Conservation (phyloP, 2,113 vertebrate genomes). For the Callocephalon fimbriatum region DNA sequence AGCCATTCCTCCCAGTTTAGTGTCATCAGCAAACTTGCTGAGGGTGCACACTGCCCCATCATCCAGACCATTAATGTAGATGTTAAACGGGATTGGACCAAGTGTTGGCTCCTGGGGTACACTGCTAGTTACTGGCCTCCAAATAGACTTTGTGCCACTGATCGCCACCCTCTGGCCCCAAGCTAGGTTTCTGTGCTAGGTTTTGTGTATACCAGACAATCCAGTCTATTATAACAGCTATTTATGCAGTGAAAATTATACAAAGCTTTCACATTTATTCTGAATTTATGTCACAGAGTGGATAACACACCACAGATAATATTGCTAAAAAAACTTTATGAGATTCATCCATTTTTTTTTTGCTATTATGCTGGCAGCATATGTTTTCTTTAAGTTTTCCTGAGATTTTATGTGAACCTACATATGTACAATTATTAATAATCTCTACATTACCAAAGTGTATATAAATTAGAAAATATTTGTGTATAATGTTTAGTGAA, state of each 20-base stretch:
- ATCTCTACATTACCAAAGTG: not conserved
- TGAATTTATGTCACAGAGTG: not conserved
- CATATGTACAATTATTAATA: accelerated
- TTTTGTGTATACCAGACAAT: not conserved
- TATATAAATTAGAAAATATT: not conserved
- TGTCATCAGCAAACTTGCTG: not conserved
- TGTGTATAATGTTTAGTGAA: not conserved
- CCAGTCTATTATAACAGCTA: not conserved
- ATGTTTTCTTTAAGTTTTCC: not conserved
- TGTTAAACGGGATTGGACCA: not conserved
- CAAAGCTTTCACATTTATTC: not conserved
- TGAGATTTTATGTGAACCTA: not conserved
- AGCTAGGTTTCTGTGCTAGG: not conserved
- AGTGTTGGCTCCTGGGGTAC: accelerated
- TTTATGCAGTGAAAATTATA: not conserved
- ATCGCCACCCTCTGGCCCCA: not conserved
- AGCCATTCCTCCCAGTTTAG: not conserved
- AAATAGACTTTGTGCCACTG: not conserved
- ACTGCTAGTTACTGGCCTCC: accelerated
- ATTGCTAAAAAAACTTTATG: not conserved
- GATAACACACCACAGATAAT: not conserved
- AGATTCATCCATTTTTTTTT: not conserved
- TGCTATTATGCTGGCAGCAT: not conserved
- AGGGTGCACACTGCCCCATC: accelerated
- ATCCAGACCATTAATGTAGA: not conserved